Evolutionary conservation across 2,888 invertebrate species (phyloP).

Genomic region (Loripinus fragilis): DNA sequence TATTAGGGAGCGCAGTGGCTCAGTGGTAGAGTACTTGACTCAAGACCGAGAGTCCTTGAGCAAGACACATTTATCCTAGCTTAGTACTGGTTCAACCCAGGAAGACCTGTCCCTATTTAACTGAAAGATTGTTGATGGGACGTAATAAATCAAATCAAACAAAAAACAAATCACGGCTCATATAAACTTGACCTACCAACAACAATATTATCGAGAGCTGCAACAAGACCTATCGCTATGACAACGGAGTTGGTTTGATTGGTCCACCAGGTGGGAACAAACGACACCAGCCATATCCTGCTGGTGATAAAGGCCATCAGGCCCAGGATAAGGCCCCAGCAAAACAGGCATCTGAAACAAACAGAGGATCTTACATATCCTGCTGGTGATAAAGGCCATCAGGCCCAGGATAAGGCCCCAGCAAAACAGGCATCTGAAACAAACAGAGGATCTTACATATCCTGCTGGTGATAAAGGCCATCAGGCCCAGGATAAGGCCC

Average conservation of each 20-base stretch:
- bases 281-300: constrained; percentile 80
- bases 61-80: too few species aligned
- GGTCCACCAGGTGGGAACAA: constrained; percentile 83
- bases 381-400: constrained; percentile 75
- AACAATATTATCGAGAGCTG: constrained; percentile 76
- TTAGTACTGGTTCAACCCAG: too few species aligned
- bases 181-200: too few species aligned
- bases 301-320: constrained; percentile 76
- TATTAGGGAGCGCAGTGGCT: too few species aligned
- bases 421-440: constrained; percentile 72
- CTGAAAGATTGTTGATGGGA: too few species aligned
- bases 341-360: constrained; percentile 71
- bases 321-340: constrained; percentile 81
- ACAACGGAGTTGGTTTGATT: constrained; percentile 76
- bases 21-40: too few species aligned
- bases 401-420: constrained; percentile 81
- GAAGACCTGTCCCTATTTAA: too few species aligned
- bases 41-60: too few species aligned
- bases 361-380: constrained; percentile 75
- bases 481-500: constrained; percentile 80
- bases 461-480: constrained; percentile 77
- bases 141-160: too few species aligned
- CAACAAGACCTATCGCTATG: constrained; percentile 76
- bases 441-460: constrained; percentile 76
- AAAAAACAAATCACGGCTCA: too few species aligned